These are phyloP conservation scores for Ondatra zibethicus DNA, from an alignment of 2,113 vertebrate species.

Conservation along the genomic window DNA sequence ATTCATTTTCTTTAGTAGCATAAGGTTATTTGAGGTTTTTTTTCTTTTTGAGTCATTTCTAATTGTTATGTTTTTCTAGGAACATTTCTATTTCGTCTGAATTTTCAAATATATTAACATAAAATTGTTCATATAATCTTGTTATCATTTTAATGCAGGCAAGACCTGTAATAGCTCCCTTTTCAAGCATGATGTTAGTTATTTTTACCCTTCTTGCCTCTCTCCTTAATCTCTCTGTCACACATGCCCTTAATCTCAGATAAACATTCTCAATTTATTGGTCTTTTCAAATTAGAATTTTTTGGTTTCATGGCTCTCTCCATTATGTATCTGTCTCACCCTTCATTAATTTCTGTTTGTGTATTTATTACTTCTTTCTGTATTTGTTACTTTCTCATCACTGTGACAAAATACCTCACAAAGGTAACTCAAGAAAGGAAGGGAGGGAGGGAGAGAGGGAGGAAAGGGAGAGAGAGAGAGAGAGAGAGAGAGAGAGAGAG, in stretches of 20 bases:
- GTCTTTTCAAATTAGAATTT: neutral
- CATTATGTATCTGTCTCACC: too few relatives aligned
- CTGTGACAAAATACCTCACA: neutral
- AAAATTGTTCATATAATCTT: neutral
- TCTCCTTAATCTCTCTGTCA: neutral
- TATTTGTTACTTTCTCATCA: neutral
- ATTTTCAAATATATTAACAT: neutral
- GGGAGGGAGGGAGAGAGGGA: neutral
- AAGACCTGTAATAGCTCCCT: neutral
- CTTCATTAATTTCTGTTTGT: neutral
- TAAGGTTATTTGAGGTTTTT: neutral
- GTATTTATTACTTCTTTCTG: neutral
- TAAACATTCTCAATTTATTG: neutral
- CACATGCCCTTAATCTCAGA: neutral
- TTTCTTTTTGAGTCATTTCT: neutral
- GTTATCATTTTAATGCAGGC: neutral
- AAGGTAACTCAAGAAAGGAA: neutral
- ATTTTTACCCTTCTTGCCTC: neutral
- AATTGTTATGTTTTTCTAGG: neutral
- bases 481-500: neutral
- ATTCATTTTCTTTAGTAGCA: neutral
- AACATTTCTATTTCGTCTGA: neutral
- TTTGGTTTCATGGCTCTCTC: neutral
- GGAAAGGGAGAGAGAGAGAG: neutral
- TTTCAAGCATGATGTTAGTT: neutral